phyloP scores from a whole-genome alignment of 2,888 invertebrate genomes.

The Cryptophagus acutangulus region DNA sequence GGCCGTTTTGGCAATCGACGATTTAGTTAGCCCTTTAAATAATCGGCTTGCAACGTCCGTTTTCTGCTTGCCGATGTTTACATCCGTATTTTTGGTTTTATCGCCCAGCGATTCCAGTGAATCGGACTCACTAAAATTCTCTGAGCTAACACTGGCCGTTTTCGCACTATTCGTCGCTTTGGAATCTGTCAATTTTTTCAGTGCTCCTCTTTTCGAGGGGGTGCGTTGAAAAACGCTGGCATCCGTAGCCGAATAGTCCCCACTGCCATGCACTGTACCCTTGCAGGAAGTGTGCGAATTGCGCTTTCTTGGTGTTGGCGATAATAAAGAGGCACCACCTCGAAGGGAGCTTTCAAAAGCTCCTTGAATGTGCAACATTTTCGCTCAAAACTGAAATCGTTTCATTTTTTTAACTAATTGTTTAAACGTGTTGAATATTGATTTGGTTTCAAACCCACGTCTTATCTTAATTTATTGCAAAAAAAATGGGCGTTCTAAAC shows the following conservation, averaged over 20 bases:
- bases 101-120: slow-evolving; percentile 52
- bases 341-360: slow-evolving; percentile 58
- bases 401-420: not conserved
- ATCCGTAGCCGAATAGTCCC: slow-evolving; percentile 46
- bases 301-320: slow-evolving; percentile 50
- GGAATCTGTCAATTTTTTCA: slow-evolving; percentile 20
- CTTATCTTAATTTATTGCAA: too few relatives aligned
- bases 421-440: not conserved
- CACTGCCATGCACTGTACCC: slow-evolving; percentile 72
- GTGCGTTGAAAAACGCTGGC: slow-evolving; percentile 50
- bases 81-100: slow-evolving; percentile 26
- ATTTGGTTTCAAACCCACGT: not conserved
- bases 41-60: slow-evolving; percentile 49
- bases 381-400: slow-evolving; percentile 10
- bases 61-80: slow-evolving; percentile 31
- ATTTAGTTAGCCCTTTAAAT: slow-evolving; percentile 56
- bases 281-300: slow-evolving; percentile 68
- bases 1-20: slow-evolving; percentile 57
- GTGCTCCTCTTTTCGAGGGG: slow-evolving; percentile 50
- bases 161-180: slow-evolving; percentile 38
- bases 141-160: slow-evolving; percentile 58
- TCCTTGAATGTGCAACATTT: slow-evolving; percentile 42
- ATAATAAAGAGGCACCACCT: slow-evolving; percentile 43
- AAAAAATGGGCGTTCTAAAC: too few relatives aligned
- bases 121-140: slow-evolving; percentile 63